Conservation (phyloP, 23 tunicate genomes). For the Styela plicata region DNA sequence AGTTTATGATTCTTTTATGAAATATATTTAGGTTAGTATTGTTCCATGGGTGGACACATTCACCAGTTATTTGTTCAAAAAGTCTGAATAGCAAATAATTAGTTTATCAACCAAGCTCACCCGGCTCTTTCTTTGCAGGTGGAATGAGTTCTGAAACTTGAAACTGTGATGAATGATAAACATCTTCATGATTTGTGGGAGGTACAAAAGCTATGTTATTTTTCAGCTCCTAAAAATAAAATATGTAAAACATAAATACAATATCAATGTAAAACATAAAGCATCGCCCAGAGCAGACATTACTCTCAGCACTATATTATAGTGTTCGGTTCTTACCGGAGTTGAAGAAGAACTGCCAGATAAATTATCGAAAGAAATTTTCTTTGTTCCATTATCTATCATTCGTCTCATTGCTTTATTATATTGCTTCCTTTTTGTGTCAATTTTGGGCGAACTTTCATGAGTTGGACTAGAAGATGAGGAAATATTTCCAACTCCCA, state of each 20-base stretch:
- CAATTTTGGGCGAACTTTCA: conserved; percentile 1
- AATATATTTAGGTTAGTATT: too few species aligned
- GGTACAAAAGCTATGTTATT: not conserved
- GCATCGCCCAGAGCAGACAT: too few species aligned
- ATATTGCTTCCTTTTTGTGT: not conserved
- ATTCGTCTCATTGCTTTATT: conserved; percentile 11
- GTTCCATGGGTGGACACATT: too few species aligned
- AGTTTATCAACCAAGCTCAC: not conserved
- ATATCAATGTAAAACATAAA: too few species aligned
- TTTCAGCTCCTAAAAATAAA: not conserved
- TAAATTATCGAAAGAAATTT: not conserved
- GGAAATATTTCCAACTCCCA: conserved; percentile 19
- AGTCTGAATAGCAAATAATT: not conserved
- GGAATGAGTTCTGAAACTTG: conserved; percentile 17
- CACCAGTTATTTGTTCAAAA: too few species aligned
- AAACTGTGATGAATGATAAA: conserved; percentile 31
- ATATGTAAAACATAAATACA: too few species aligned
- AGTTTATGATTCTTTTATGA: too few species aligned
- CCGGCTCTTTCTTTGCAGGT: not conserved
- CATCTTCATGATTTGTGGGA: not conserved
- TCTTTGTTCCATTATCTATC: not conserved
- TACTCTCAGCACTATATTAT: too few species aligned
- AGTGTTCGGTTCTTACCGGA: too few species aligned
- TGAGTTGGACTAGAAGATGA: not conserved
- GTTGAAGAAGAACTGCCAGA: not conserved